Evolutionary conservation across 2,113 vertebrate species (phyloP).

Genomic region (Dromas ardeola): DNA sequence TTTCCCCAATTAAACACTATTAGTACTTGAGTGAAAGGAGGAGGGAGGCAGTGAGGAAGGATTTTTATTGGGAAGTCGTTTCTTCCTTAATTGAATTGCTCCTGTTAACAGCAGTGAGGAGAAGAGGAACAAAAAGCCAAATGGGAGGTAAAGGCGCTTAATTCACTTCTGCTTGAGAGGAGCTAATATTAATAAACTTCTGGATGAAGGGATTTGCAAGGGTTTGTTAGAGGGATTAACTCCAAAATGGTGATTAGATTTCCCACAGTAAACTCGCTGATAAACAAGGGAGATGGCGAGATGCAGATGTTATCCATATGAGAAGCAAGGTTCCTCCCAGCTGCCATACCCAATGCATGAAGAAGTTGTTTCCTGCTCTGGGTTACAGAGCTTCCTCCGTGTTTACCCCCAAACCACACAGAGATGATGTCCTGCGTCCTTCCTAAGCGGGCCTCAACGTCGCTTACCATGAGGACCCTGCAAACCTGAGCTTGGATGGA

Average conservation of each 20-base stretch:
- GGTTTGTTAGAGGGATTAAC: slow-evolving; percentile 21
- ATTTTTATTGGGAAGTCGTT: slow-evolving; percentile 50
- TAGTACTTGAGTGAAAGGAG: neutral
- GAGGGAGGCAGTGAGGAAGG: neutral
- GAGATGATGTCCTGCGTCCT: too few relatives aligned
- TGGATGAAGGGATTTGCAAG: slow-evolving; percentile 12
- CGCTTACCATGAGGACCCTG: accelerated
- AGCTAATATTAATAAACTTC: slow-evolving; percentile 53
- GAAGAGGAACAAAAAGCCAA: slow-evolving; percentile 17
- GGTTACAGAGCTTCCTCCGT: neutral
- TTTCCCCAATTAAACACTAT: slow-evolving; percentile 42
- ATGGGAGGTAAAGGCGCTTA: neutral
- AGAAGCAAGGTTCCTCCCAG: neutral
- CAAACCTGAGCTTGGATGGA: neutral
- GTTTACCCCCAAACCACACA: neutral
- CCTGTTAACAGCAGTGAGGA: slow-evolving; percentile 14
- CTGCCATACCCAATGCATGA: neutral
- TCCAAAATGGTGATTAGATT: slow-evolving; percentile 15
- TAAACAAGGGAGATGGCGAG: neutral
- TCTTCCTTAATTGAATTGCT: slow-evolving; percentile 71
- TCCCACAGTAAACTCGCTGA: neutral
- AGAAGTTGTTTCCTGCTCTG: neutral
- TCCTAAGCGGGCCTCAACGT: accelerated
- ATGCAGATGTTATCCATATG: neutral
- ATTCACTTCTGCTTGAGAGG: slow-evolving; percentile 14